These are phyloP conservation scores for Microcebus tavaratra DNA, from an alignment of 2,113 vertebrate species.

Conservation along the genomic window DNA sequence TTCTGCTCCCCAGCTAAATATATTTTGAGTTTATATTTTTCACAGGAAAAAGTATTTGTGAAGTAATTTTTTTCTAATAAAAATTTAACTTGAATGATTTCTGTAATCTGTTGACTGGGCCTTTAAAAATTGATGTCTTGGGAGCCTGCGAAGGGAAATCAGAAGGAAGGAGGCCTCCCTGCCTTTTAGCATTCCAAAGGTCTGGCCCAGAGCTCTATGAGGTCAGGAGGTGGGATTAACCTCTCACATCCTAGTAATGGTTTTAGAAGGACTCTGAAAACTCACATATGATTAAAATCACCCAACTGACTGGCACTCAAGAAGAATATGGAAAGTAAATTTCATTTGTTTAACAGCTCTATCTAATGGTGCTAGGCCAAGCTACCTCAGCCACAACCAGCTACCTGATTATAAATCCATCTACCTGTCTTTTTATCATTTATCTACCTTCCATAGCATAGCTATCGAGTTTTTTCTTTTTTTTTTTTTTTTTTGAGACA, in stretches of 20 bases:
- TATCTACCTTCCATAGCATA: not conserved
- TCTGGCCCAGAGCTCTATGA: slow-evolving; percentile 70
- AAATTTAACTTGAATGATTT: slow-evolving; percentile 78
- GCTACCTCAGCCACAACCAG: not conserved
- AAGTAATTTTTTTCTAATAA: slow-evolving; percentile 73
- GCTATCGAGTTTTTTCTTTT: not conserved
- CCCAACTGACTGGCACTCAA: slow-evolving; percentile 46
- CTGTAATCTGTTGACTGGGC: slow-evolving; percentile 77
- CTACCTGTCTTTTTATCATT: not conserved
- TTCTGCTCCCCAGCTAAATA: not conserved
- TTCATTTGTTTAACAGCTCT: slow-evolving; percentile 71
- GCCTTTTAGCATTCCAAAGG: slow-evolving; percentile 79
- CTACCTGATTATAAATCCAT: not conserved
- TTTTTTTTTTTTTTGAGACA: too few relatives aligned
- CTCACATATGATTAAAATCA: slow-evolving; percentile 78
- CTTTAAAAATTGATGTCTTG: slow-evolving; percentile 82
- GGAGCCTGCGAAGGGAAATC: slow-evolving; percentile 73
- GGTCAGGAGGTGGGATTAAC: slow-evolving; percentile 81
- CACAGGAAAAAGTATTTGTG: slow-evolving; percentile 52
- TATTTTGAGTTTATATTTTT: slow-evolving; percentile 69
- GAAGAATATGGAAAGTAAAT: slow-evolving; percentile 65
- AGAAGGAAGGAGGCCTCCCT: slow-evolving; percentile 62
- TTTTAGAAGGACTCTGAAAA: slow-evolving; percentile 74
- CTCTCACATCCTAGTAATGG: slow-evolving; percentile 79
- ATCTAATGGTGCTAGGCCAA: slow-evolving; percentile 5